These are phyloP conservation scores for Ptiloglossa arizonensis DNA, from an alignment of 1,140 invertebrate genomes.

Conservation along the genomic window DNA sequence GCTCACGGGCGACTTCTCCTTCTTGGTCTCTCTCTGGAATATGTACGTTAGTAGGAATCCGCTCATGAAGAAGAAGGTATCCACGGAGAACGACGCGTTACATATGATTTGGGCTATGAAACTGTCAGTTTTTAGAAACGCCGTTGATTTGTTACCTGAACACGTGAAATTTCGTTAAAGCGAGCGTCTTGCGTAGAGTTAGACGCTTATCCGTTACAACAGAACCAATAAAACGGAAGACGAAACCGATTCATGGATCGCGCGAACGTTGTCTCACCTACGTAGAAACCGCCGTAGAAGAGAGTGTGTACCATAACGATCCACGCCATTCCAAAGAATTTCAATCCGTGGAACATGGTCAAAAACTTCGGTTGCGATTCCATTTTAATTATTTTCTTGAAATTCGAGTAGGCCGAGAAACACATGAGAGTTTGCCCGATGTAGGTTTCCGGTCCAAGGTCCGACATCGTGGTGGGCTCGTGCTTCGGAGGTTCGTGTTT, in stretches of 20 bases:
- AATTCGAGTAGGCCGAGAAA: slow-evolving; percentile 79
- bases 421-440: slow-evolving; percentile 71
- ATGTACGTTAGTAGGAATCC: slow-evolving; percentile 79
- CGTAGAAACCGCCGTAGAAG: slow-evolving; percentile 66
- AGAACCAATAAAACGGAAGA: too few relatives aligned
- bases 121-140: slow-evolving; percentile 69
- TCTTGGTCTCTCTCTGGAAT: slow-evolving; percentile 72
- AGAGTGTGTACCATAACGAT: slow-evolving; percentile 78
- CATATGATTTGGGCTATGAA: slow-evolving; percentile 74
- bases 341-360: slow-evolving; percentile 76
- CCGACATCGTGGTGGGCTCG: slow-evolving; percentile 27
- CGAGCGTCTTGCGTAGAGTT: too few relatives aligned
- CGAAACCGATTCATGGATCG: neutral
- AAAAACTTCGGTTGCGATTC: slow-evolving; percentile 67
- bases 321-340: slow-evolving; percentile 81
- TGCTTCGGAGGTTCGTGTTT: slow-evolving; percentile 47
- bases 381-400: slow-evolving; percentile 72
- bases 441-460: slow-evolving; percentile 11
- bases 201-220: too few relatives aligned
- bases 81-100: slow-evolving; percentile 79
- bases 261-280: neutral
- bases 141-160: slow-evolving; percentile 72
- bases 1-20: slow-evolving; percentile 57
- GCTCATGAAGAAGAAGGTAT: slow-evolving; percentile 81
- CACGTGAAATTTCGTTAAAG: neutral